Evolutionary conservation across 2,797 vertebrate genomes (phyloP).

Genomic region (Thunnus albacares): DNA sequence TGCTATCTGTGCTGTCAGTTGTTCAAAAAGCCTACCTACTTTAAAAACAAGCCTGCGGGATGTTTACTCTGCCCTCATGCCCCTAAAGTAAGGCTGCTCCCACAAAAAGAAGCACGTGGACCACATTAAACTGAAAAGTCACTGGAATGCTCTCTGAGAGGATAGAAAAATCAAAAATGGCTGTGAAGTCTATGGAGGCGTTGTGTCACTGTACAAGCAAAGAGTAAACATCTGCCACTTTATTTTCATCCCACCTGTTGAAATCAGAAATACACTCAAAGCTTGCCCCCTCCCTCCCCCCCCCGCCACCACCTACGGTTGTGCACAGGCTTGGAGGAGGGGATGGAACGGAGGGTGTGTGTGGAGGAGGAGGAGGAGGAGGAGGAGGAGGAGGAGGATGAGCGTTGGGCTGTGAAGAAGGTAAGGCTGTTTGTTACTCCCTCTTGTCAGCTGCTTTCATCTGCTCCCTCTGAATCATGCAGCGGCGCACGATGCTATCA

Average conservation of each 20-base stretch:
- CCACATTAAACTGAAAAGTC: slow-evolving; percentile 66
- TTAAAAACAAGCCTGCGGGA: slow-evolving; percentile 56
- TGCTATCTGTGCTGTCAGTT: slow-evolving; percentile 35
- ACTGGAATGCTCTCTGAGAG: slow-evolving; percentile 67
- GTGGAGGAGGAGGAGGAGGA: slow-evolving; percentile 7
- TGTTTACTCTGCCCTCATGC: slow-evolving; percentile 66
- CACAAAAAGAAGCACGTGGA: slow-evolving; percentile 60
- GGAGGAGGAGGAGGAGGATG: slow-evolving; percentile 13
- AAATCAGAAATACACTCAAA: slow-evolving; percentile 53
- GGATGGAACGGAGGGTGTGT: slow-evolving; percentile 16
- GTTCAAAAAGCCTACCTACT: slow-evolving; percentile 42
- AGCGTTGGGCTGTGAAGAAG: slow-evolving; percentile 31
- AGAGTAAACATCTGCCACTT: slow-evolving; percentile 67
- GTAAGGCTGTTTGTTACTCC: slow-evolving; percentile 82
- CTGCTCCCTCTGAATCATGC: slow-evolving; percentile 96
- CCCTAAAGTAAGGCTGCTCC: slow-evolving; percentile 65
- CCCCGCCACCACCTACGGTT: slow-evolving; percentile 47
- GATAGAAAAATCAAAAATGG: slow-evolving; percentile 36
- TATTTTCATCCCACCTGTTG: slow-evolving; percentile 52
- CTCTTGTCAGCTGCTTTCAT: slow-evolving; percentile 91
- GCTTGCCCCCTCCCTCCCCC: not conserved
- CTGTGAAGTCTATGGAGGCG: slow-evolving; percentile 33
- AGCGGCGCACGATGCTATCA: slow-evolving; percentile 97
- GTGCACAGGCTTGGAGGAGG: slow-evolving; percentile 60
- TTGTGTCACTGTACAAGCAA: slow-evolving; percentile 53